Evolutionary conservation across 2,888 invertebrate genomes (phyloP), one percentile per base, ranked within the genome.

Genomic region (Drosophila tripunctata): DNA sequence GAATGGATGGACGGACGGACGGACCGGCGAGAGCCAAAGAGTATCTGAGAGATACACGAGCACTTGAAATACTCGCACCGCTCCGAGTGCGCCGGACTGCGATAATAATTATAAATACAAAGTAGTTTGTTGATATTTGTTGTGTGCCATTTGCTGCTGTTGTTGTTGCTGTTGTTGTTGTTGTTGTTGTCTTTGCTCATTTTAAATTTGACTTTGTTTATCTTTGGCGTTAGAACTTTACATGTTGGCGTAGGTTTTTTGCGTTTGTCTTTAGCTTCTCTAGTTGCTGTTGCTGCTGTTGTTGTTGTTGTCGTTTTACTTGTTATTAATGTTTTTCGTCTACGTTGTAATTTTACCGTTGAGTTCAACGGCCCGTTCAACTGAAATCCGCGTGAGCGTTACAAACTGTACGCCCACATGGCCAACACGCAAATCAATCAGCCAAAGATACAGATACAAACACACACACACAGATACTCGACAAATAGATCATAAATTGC

Each of bases 181-280:
- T 51, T 69, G 45, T 19, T 67, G 43, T 48, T 56, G 48, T 35
- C 55, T 45, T 40, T 74, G 75, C 70, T 86, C 55, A 60, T 87
- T 84, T 82, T 79, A 62, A 63, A 68, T 68, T 58, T 68, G 63
- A 61, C 58, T 62, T 75, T 80, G 77, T 85, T 86, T 85, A 86
- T 88, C 84, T 88, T 88, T 88, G 56, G 72, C 83, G 43, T 82
- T 88, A 85, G 87, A 83, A 88, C 84, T 86, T 85, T 88, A 88
- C 85, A 85, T 86, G 83, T 88, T 88, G 84, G 88, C 87, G 89
- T 88, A 87, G 85, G 88, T 78, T 77, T 67, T 17, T 54, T 58
- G 40, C 54, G 72, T 45, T 21, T 40, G 64, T 30, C 40, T 58
- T 24, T 48, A 27, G 50, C 14, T 30, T 35, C 4, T 38, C 10